Conservation (phyloP, 2,797 vertebrate species). For the Florisuga fusca region DNA sequence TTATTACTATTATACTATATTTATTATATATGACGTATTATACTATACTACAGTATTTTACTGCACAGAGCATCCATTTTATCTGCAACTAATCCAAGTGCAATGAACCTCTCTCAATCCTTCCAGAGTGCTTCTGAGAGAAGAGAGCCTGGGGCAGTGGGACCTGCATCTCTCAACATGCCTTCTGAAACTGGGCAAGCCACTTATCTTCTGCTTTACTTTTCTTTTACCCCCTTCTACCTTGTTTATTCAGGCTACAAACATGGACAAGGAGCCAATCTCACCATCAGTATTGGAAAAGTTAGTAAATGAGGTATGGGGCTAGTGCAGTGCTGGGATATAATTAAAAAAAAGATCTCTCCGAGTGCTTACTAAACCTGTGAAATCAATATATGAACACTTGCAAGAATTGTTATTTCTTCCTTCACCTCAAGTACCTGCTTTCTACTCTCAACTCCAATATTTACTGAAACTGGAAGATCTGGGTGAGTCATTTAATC, state of each 20-base stretch:
- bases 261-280: not conserved
- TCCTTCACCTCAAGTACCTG: not conserved
- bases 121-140: not conserved
- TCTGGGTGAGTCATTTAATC: not conserved
- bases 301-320: not conserved
- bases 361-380: not conserved
- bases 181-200: not conserved
- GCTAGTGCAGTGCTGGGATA: not conserved
- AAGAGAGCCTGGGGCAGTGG: not conserved
- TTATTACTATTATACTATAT: not conserved
- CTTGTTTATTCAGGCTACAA: not conserved
- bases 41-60: not conserved
- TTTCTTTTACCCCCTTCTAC: not conserved
- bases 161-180: not conserved
- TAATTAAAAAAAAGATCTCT: not conserved
- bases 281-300: not conserved
- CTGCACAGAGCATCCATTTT: not conserved
- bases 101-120: not conserved
- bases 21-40: too few relatives aligned
- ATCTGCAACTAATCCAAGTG: not conserved
- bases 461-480: not conserved
- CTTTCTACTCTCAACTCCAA: not conserved
- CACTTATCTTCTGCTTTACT: not conserved
- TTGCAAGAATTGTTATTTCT: not conserved
- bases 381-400: not conserved